phyloP scores from a whole-genome alignment of 2,888 invertebrate species.

The Drosophila mettleri region DNA sequence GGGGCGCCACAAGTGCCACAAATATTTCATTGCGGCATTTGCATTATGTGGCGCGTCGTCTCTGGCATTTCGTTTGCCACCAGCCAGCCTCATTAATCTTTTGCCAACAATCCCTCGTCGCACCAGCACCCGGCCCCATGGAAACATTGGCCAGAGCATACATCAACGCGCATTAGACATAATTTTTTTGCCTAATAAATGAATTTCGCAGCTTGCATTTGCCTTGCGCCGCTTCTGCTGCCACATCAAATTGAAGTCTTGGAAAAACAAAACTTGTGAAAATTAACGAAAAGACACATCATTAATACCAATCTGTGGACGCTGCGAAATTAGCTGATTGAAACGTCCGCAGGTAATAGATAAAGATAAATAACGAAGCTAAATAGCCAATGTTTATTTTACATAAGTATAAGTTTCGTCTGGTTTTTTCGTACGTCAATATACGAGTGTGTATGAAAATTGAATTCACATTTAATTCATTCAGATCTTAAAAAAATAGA shows the following conservation, averaged over 20 bases:
- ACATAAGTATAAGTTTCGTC: too few species aligned
- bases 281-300: constrained; percentile 21
- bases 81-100: constrained; percentile 48
- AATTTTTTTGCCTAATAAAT: constrained; percentile 35
- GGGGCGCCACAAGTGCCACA: constrained; percentile 70
- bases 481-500: too few species aligned
- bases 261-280: constrained; percentile 33
- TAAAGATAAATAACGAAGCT: neutral
- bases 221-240: constrained; percentile 17
- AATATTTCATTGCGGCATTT: constrained; percentile 75
- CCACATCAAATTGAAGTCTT: constrained; percentile 43
- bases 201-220: constrained; percentile 31
- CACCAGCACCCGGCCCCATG: too few species aligned
- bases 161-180: constrained; percentile 23
- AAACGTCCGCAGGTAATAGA: constrained; percentile 15
- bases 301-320: constrained; percentile 10
- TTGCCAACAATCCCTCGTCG: neutral
- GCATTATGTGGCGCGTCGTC: constrained; percentile 59
- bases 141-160: constrained; percentile 24
- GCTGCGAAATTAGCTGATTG: constrained; percentile 42
- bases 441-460: neutral
- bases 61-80: constrained; percentile 34
- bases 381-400: neutral
- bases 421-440: neutral
- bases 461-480: too few species aligned